phyloP scores from a whole-genome alignment of 1,140 invertebrate species.

The Drosophila repletoides region DNA sequence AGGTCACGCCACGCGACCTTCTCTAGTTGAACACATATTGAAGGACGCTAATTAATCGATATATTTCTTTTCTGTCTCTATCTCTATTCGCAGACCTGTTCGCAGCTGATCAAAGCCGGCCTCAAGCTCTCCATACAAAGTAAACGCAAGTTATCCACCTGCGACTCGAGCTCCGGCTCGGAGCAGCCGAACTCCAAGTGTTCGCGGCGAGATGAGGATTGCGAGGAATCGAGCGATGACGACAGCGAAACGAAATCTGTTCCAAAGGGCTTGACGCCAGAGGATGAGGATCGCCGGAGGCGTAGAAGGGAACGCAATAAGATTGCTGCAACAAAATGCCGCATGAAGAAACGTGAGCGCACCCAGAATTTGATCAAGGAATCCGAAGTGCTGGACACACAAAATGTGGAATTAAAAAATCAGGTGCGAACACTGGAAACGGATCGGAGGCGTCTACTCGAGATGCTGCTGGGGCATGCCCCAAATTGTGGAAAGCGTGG shows the following conservation, averaged over 20 bases:
- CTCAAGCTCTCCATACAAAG: slow-evolving; percentile 95
- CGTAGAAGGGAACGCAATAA: slow-evolving; percentile 95
- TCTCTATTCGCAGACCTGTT: slow-evolving; percentile 87
- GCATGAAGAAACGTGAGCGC: slow-evolving; percentile 95
- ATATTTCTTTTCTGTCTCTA: background rate
- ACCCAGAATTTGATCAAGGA: slow-evolving; percentile 93
- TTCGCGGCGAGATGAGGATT: slow-evolving; percentile 72
- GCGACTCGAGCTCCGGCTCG: slow-evolving; percentile 83
- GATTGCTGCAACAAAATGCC: slow-evolving; percentile 97
- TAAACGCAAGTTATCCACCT: slow-evolving; percentile 89
- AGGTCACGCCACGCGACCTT: no score
- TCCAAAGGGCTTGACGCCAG: slow-evolving; percentile 87
- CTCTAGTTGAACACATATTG: no score
- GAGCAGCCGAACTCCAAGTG: slow-evolving; percentile 83
- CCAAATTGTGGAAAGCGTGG: slow-evolving; percentile 84
- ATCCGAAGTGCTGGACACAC: slow-evolving; percentile 92
- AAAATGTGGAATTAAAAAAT: slow-evolving; percentile 92
- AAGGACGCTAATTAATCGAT: slow-evolving; percentile 41
- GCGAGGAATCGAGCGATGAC: slow-evolving; percentile 72
- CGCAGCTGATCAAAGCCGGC: slow-evolving; percentile 94
- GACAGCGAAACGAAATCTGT: slow-evolving; percentile 71
- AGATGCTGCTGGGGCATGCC: slow-evolving; percentile 85
- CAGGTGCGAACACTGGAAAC: slow-evolving; percentile 88
- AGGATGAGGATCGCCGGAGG: slow-evolving; percentile 93
- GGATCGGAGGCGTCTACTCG: slow-evolving; percentile 85